Evolutionary conservation across 2,797 vertebrate species (phyloP).

Genomic region (Necrosyrtes monachus): DNA sequence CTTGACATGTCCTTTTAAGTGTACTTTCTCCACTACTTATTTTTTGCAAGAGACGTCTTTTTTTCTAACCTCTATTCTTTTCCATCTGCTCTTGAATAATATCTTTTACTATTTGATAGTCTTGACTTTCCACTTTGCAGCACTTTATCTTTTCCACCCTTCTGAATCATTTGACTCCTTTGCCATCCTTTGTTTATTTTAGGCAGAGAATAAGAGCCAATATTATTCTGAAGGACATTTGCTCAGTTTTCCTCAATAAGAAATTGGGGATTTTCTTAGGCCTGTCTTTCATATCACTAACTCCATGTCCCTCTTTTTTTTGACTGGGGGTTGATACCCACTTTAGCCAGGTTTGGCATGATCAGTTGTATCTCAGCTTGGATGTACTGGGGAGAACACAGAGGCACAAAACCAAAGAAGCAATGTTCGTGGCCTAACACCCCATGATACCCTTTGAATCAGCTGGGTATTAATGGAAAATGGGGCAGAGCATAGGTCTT

Average conservation of each 20-base stretch:
- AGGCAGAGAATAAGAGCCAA: not conserved
- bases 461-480: not conserved
- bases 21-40: not conserved
- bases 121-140: not conserved
- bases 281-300: not conserved
- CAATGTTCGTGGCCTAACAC: not conserved
- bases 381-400: not conserved
- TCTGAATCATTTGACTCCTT: not conserved
- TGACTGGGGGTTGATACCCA: not conserved
- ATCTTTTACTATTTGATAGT: not conserved
- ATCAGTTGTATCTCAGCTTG: not conserved
- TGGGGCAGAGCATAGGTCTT: not conserved
- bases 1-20: conserved; percentile 18
- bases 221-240: not conserved
- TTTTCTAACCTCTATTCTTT: not conserved
- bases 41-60: not conserved
- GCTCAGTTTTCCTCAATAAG: not conserved
- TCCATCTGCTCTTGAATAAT: not conserved
- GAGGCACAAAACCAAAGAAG: not conserved
- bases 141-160: not conserved
- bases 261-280: not conserved
- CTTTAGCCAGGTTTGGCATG: not conserved
- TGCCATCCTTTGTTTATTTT: not conserved
- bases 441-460: not conserved
- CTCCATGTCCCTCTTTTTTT: not conserved